Percentiles rank a stretch among this genome's conserved stretches.
Conservation (phyloP, 2,888 invertebrate genomes). For the Caenorhabditis sp. region DNA sequence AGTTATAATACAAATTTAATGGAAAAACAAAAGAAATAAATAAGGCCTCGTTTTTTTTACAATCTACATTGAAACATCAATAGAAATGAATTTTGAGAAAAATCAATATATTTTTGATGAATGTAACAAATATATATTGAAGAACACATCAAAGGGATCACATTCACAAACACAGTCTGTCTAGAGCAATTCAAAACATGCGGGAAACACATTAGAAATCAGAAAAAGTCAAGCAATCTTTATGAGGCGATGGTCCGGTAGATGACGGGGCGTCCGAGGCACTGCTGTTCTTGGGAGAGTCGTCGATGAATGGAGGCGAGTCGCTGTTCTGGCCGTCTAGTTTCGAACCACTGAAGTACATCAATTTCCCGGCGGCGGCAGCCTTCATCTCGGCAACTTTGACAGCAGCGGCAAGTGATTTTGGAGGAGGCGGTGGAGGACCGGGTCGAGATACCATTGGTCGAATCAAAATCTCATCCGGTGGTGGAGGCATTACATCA, state of each 20-base stretch:
- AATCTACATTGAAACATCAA: neutral
- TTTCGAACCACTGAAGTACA: constrained; percentile 40
- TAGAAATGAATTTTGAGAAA: neutral
- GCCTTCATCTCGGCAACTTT: constrained; percentile 66
- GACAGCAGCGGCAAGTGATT: constrained; percentile 64
- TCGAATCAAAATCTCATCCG: constrained; percentile 58
- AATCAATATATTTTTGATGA: neutral
- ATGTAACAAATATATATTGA: neutral
- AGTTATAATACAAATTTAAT: constrained; percentile 9
- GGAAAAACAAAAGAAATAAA: constrained; percentile 35
- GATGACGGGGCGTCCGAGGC: constrained; percentile 50
- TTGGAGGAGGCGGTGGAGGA: constrained; percentile 76
- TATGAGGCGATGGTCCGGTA: constrained; percentile 37
- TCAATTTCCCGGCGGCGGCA: constrained; percentile 34
- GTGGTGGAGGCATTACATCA: constrained; percentile 75
- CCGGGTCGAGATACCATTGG: constrained; percentile 42
- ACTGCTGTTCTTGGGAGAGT: constrained; percentile 69
- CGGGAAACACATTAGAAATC: constrained; percentile 62
- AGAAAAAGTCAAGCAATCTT: constrained; percentile 60
- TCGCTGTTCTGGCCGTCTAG: constrained; percentile 26
- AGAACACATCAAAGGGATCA: constrained; percentile 5
- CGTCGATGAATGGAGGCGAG: constrained; percentile 78
- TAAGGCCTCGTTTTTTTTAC: constrained; percentile 34
- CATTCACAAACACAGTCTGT: constrained; percentile 29
- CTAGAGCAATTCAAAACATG: constrained; percentile 20